Conservation (phyloP, 2,888 invertebrate species). For the Alitta virens region DNA sequence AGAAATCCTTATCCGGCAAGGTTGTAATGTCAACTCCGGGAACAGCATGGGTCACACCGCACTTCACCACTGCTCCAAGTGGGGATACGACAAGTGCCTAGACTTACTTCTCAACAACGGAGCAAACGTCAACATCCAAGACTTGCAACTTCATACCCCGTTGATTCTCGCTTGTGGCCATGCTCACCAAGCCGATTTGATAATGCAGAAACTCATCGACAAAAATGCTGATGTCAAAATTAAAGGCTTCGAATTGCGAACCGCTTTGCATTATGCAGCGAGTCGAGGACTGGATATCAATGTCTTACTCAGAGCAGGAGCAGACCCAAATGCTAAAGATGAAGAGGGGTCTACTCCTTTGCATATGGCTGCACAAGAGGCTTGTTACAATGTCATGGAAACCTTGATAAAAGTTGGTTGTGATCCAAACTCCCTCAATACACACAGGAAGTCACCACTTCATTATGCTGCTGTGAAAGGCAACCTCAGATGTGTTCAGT, state of each 20-base stretch:
- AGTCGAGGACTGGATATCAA: conserved; percentile 17
- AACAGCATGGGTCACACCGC: conserved; percentile 20
- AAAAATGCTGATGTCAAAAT: conserved; percentile 22
- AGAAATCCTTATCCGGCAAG: conserved; percentile 9
- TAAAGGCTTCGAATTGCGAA: conserved; percentile 14
- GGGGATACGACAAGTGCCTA: conserved; percentile 24
- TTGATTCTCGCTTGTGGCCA: conserved; percentile 25
- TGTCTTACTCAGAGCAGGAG: conserved; percentile 46
- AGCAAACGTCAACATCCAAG: conserved; percentile 21
- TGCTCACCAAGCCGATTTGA: conserved; percentile 17
- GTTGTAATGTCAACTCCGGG: conserved; percentile 1
- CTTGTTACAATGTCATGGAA: conserved; percentile 13
- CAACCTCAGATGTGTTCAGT: conserved; percentile 8
- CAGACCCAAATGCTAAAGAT: conserved; percentile 45
- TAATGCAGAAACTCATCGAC: conserved; percentile 19
- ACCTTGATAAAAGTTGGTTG: conserved; percentile 15
- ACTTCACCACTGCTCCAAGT: conserved; percentile 28
- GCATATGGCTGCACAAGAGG: conserved; percentile 32
- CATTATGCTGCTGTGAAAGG: conserved; percentile 23
- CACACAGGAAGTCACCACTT: conserved; percentile 11
- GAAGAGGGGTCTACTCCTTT: conserved; percentile 51
- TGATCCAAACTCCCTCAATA: conserved; percentile 19
- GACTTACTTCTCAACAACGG: conserved; percentile 15
- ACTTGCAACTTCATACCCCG: conserved; percentile 22
- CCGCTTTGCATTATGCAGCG: conserved; percentile 25